These are phyloP conservation scores for Microtus pennsylvanicus DNA, from an alignment of 2,113 vertebrate genomes.

Conservation along the genomic window DNA sequence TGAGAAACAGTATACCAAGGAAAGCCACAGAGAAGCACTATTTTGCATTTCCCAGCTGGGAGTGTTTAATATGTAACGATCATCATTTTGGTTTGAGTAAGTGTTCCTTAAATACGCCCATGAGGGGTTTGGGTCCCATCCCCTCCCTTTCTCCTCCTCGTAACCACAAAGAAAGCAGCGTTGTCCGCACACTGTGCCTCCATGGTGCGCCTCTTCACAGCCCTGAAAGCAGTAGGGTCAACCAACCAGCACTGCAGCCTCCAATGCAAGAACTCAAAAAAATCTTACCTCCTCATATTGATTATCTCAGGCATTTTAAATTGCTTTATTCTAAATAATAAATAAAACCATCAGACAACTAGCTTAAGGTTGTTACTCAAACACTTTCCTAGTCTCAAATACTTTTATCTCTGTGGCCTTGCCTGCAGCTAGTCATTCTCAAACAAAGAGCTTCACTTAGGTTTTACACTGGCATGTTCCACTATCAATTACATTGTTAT, in stretches of 20 bases:
- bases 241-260: not conserved
- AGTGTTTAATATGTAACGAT: not conserved
- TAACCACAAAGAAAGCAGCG: not conserved
- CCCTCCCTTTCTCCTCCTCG: not conserved
- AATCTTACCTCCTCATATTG: not conserved
- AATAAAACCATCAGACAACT: no score
- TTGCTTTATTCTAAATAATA: not conserved
- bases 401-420: not conserved
- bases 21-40: not conserved
- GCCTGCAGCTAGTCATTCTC: not conserved
- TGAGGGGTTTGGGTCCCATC: accelerated
- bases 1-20: not conserved
- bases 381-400: not conserved
- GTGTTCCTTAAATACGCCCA: not conserved
- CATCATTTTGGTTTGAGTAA: not conserved
- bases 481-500: not conserved
- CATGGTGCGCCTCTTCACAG: not conserved
- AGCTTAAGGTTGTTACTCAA: not conserved
- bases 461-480: not conserved
- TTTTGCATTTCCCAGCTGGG: not conserved
- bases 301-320: not conserved
- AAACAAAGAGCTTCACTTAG: not conserved
- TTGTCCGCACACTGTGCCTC: not conserved
- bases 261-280: not conserved
- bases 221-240: not conserved